phyloP scores from a whole-genome alignment of 2,113 vertebrate genomes.

The Spea bombifrons region DNA sequence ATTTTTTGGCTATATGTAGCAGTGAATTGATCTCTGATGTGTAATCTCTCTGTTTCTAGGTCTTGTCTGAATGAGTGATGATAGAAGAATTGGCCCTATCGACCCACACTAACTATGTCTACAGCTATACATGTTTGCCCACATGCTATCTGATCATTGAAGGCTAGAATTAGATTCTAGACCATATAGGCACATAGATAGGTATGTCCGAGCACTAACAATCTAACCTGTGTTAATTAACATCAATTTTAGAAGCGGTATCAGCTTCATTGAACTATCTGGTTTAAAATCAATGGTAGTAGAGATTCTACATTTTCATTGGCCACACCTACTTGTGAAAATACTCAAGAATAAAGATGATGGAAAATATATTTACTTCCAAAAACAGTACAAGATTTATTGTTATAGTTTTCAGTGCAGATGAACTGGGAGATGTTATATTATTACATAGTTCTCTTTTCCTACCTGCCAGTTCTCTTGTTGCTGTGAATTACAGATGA shows the following conservation, averaged over 20 bases:
- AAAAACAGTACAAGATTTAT: no score
- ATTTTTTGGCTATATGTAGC: neutral
- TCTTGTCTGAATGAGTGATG: conserved; percentile 37
- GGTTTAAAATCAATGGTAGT: no score
- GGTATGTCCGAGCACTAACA: conserved; percentile 39
- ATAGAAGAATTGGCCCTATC: neutral
- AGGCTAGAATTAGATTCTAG: conserved; percentile 23
- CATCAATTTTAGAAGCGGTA: conserved; percentile 14
- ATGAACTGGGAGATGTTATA: no score
- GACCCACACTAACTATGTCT: conserved; percentile 17
- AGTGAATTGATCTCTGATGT: conserved; percentile 7
- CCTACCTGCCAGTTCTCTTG: no score
- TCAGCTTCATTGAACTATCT: no score
- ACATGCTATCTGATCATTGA: neutral
- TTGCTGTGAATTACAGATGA: no score
- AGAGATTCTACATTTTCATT: no score
- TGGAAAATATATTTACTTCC: no score
- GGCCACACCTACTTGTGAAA: no score
- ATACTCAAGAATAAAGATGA: no score
- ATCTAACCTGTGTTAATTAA: conserved; percentile 45
- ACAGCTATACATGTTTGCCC: neutral
- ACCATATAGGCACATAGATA: conserved; percentile 24
- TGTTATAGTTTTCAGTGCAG: no score
- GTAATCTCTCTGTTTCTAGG: conserved; percentile 17
- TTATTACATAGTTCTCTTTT: no score